A percentile compares a stretch with the other conserved stretches of the same genome.
phyloP scores from a whole-genome alignment of 1,140 invertebrate genomes.

The Drosophila tani region DNA sequence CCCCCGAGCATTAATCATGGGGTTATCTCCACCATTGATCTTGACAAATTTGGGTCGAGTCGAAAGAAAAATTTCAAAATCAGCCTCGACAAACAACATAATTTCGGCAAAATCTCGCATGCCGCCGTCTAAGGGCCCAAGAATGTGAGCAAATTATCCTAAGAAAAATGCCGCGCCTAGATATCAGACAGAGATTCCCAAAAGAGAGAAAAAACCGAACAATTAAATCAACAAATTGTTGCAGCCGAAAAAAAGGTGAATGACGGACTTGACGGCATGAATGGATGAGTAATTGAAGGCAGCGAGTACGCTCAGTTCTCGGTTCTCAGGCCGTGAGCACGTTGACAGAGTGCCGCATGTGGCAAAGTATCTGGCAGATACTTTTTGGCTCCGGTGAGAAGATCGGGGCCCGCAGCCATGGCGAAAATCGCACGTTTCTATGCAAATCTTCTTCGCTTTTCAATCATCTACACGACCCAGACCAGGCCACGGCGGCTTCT shows the following conservation, averaged over 20 bases:
- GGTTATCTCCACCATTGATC: conserved; percentile 60
- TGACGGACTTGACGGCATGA: conserved; percentile 62
- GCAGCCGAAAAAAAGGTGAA: conserved; percentile 34
- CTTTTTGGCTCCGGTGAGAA: conserved; percentile 46
- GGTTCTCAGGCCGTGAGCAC: conserved; percentile 75
- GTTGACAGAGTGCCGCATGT: conserved; percentile 70
- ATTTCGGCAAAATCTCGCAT: conserved; percentile 11
- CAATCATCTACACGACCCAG: conserved; percentile 66
- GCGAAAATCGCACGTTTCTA: conserved; percentile 81
- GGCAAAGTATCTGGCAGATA: conserved; percentile 64
- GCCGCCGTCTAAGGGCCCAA: conserved; percentile 20
- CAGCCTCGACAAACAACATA: conserved; percentile 27
- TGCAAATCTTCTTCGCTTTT: conserved; percentile 79
- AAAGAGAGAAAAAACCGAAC: conserved; percentile 31
- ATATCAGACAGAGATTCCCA: conserved; percentile 14
- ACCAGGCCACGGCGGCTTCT: conserved; percentile 53
- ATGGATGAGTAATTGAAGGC: conserved; percentile 71
- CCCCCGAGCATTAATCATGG: conserved; percentile 55
- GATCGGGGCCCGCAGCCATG: conserved; percentile 55
- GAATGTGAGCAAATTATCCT: conserved; percentile 44
- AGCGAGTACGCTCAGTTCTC: conserved; percentile 44
- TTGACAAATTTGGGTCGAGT: conserved; percentile 65
- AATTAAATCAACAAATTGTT: conserved; percentile 69
- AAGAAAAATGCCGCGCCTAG: conserved; percentile 42
- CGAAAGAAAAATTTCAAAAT: conserved; percentile 20